Conservation (phyloP, 2,113 vertebrate genomes). For the Oryzias melastigma region DNA sequence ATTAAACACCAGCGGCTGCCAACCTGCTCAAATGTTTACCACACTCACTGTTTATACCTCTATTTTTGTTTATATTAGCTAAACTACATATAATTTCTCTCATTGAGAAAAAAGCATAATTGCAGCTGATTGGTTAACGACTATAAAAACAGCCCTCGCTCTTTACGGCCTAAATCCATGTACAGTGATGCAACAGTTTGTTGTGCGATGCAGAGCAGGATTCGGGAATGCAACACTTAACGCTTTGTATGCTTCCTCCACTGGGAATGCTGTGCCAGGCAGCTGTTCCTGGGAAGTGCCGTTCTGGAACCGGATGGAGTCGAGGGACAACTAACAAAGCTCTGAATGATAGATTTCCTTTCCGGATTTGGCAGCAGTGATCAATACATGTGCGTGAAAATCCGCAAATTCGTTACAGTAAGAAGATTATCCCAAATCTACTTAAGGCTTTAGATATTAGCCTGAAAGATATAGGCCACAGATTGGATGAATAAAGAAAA, state of each 20-base stretch:
- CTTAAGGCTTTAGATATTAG: conserved; percentile 51
- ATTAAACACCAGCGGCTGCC: too few species aligned
- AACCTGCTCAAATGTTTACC: neutral
- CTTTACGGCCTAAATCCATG: conserved; percentile 7
- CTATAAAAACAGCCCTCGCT: neutral
- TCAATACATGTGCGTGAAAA: conserved; percentile 48
- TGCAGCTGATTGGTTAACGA: conserved; percentile 1
- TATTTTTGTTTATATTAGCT: neutral
- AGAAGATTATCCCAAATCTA: conserved; percentile 64
- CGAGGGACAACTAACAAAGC: conserved; percentile 6
- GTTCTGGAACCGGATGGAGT: too few species aligned
- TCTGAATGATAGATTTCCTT: conserved; percentile 42
- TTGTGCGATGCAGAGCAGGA: conserved; percentile 15
- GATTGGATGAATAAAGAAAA: conserved; percentile 51
- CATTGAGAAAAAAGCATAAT: neutral
- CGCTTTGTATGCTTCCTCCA: conserved; percentile 1
- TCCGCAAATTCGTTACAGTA: conserved; percentile 53
- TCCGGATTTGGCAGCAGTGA: conserved; percentile 36
- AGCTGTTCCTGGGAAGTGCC: neutral
- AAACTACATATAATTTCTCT: neutral
- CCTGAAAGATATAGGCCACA: conserved; percentile 56
- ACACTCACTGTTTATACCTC: neutral
- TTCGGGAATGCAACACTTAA: neutral
- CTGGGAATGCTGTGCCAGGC: neutral
- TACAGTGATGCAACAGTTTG: conserved; percentile 41